phyloP scores from a whole-genome alignment of 2,888 invertebrate genomes.

The Ennomos fuscantarius region DNA sequence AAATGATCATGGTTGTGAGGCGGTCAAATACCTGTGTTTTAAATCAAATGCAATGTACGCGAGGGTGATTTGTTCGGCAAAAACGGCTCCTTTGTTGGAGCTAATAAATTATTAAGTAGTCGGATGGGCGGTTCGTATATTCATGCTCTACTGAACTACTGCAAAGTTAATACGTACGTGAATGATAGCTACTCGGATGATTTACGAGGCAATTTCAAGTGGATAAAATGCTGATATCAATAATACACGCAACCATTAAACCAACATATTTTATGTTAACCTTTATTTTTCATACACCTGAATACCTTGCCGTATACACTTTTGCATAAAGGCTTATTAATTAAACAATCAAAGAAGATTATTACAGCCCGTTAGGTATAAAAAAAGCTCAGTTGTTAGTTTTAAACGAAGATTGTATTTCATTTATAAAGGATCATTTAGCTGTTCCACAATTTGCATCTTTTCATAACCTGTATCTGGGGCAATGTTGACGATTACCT shows the following conservation, averaged over 20 bases:
- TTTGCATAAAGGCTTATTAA: conserved; percentile 35
- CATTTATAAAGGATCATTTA: conserved; percentile 67
- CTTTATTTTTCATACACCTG: conserved; percentile 14
- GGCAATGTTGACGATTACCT: conserved; percentile 34
- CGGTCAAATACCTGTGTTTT: conserved; percentile 79
- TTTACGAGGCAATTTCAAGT: conserved; percentile 51
- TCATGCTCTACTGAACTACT: conserved; percentile 59
- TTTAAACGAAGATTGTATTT: conserved; percentile 64
- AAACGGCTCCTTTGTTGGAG: conserved; percentile 65
- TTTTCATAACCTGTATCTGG: conserved; percentile 43
- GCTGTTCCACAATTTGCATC: conserved; percentile 59
- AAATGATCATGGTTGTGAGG: conserved; percentile 63
- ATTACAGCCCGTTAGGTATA: conserved; percentile 45
- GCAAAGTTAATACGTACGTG: conserved; percentile 52
- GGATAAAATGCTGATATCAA: conserved; percentile 48
- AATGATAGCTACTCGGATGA: conserved; percentile 42
- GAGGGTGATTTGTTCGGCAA: conserved; percentile 63
- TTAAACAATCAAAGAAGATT: conserved; percentile 51
- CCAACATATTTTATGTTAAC: conserved; percentile 40
- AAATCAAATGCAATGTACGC: conserved; percentile 69
- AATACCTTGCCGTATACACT: conserved; percentile 36
- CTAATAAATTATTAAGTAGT: conserved; percentile 70
- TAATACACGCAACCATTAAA: conserved; percentile 54
- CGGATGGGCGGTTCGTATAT: conserved; percentile 53
- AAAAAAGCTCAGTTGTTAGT: conserved; percentile 51